Evolutionary conservation across 2,888 invertebrate genomes (phyloP).

Genomic region (Plebejus melissa): DNA sequence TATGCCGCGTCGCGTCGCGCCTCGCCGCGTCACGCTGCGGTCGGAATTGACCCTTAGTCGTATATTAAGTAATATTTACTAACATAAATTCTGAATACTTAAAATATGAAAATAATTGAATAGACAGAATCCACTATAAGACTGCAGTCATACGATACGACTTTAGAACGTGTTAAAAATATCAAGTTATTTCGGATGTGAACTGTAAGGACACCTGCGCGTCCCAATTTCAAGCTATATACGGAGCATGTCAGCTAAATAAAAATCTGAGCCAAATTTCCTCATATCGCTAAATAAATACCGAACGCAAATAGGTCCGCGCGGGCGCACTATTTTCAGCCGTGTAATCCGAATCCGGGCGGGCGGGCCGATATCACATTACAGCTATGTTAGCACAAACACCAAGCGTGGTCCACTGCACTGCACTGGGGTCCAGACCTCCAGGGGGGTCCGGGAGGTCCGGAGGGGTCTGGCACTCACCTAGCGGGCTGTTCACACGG

Average conservation of each 20-base stretch:
- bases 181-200: background rate
- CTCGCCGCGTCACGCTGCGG: too few species aligned
- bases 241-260: conserved; percentile 69
- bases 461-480: conserved; percentile 54
- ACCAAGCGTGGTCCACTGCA: conserved; percentile 57
- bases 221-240: conserved; percentile 57
- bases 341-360: conserved; percentile 73
- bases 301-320: conserved; percentile 73
- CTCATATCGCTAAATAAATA: conserved; percentile 76
- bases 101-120: background rate
- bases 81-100: too few species aligned
- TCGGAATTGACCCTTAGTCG: background rate
- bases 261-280: conserved; percentile 67
- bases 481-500: conserved; percentile 76
- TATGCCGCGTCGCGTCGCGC: too few species aligned
- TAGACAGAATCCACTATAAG: background rate
- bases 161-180: conserved; percentile 11
- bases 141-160: background rate
- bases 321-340: conserved; percentile 72
- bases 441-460: conserved; percentile 35
- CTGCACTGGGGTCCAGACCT: conserved; percentile 40
- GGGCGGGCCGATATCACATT: conserved; percentile 37
- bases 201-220: conserved; percentile 36
- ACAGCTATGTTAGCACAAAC: conserved; percentile 45
- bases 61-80: too few species aligned